These are phyloP conservation scores for Amblyjoppa proteus DNA, from an alignment of 2,888 invertebrate species.

Conservation along the genomic window DNA sequence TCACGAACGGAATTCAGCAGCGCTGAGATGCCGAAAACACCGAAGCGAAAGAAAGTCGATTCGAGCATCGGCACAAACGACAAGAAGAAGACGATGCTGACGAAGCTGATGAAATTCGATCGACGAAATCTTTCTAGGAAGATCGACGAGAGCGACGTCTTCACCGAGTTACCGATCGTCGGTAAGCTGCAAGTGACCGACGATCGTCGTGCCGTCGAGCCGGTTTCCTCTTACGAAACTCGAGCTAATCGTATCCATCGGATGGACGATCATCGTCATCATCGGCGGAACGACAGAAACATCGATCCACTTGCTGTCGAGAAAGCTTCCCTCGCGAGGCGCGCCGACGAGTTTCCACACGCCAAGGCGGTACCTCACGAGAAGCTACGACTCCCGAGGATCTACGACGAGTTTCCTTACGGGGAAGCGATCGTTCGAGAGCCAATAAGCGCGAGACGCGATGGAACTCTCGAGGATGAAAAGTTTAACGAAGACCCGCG, in stretches of 20 bases:
- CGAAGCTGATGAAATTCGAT: not conserved
- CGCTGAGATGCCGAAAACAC: not conserved
- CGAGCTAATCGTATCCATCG: slow-evolving; percentile 1
- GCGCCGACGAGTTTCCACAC: slow-evolving; percentile 51
- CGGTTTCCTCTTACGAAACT: not conserved
- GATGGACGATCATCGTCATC: not conserved
- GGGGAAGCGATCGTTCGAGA: slow-evolving; percentile 24
- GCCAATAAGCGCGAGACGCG: not conserved
- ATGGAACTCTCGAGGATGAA: not conserved
- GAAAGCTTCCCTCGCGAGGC: slow-evolving; percentile 2
- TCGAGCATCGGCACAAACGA: not conserved
- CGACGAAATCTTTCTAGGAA: not conserved
- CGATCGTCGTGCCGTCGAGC: slow-evolving; percentile 10
- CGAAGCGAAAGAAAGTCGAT: slow-evolving; percentile 15
- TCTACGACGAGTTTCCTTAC: slow-evolving; percentile 25
- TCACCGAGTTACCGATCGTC: slow-evolving; percentile 1
- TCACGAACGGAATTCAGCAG: not conserved
- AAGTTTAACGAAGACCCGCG: not conserved
- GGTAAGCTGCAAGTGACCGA: not conserved
- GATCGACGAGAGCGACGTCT: slow-evolving; percentile 9
- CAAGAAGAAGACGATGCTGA: not conserved
- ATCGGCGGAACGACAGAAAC: slow-evolving; percentile 13
- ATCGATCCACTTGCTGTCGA: slow-evolving; percentile 3
- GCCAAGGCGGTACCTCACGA: slow-evolving; percentile 48
- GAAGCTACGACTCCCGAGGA: slow-evolving; percentile 10